These are phyloP conservation scores for Yponomeuta evonymella DNA, from an alignment of 2,888 invertebrate species.

Conservation along the genomic window DNA sequence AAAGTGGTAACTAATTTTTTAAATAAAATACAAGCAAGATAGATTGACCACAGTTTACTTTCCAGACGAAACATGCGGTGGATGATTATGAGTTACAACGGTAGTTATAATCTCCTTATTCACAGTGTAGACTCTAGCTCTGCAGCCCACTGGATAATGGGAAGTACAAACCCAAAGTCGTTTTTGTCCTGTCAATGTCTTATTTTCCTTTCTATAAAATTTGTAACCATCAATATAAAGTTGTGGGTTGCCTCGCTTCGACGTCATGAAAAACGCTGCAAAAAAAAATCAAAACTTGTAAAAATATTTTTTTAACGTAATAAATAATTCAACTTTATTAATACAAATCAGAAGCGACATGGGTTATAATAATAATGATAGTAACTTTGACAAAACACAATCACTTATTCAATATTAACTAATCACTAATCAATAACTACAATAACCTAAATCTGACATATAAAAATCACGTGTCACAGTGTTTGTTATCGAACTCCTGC, in stretches of 20 bases:
- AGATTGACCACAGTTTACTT: too few species aligned
- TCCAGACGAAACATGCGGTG: neutral
- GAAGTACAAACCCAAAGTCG: slow-evolving; percentile 32
- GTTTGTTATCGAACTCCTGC: too few species aligned
- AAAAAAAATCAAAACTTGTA: neutral
- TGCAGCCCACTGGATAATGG: slow-evolving; percentile 25
- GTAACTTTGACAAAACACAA: too few species aligned
- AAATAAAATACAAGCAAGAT: too few species aligned
- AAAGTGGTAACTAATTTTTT: too few species aligned
- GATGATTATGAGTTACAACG: neutral
- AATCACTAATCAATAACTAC: too few species aligned
- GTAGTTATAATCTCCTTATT: slow-evolving; percentile 21
- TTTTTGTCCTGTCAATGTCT: slow-evolving; percentile 19
- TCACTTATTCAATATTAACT: too few species aligned
- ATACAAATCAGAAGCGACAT: neutral
- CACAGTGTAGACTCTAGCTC: slow-evolving; percentile 26
- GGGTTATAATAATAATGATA: too few species aligned
- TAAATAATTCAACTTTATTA: neutral
- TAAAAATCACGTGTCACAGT: too few species aligned
- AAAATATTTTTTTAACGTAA: neutral
- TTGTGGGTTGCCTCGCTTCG: neutral
- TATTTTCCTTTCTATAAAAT: neutral
- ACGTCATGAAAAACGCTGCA: neutral
- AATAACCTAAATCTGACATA: too few species aligned
- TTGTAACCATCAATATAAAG: neutral